Percentiles rank a stretch among this genome's conserved stretches.
Evolutionary conservation across 92 coral and sea anemone species (phyloP).

Genomic region (Epizoanthus illoricatus): DNA sequence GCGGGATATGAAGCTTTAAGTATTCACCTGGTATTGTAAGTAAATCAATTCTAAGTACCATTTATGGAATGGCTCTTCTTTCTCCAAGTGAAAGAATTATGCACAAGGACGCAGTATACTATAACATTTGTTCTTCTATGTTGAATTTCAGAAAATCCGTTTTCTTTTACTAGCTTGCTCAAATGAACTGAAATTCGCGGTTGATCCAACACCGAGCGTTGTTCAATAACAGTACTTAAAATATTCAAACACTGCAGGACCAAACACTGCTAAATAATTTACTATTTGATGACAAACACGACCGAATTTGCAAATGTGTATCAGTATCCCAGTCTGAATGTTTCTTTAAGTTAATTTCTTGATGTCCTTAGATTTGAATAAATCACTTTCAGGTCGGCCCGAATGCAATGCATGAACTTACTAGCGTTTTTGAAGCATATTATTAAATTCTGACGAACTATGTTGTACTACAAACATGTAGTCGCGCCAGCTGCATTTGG

Average conservation of each 20-base stretch:
- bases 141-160: neutral
- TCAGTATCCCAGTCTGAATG: neutral
- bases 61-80: neutral
- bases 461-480: no score
- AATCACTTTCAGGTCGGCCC: no score
- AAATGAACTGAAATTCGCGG: neutral
- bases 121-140: neutral
- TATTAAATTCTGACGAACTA: no score
- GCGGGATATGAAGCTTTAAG: neutral
- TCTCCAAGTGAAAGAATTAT: neutral
- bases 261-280: constrained; percentile 2
- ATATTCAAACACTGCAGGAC: neutral
- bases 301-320: neutral
- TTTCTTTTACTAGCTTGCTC: neutral
- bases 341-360: no score
- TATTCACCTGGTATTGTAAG: neutral
- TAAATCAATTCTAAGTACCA: neutral
- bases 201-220: no score
- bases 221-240: neutral
- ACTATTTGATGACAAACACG: neutral
- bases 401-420: no score
- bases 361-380: no score
- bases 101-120: neutral
- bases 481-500: no score
- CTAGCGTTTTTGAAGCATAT: no score